Evolutionary conservation across 2,888 invertebrate species (phyloP).

Genomic region (Cephus rjabovi): DNA sequence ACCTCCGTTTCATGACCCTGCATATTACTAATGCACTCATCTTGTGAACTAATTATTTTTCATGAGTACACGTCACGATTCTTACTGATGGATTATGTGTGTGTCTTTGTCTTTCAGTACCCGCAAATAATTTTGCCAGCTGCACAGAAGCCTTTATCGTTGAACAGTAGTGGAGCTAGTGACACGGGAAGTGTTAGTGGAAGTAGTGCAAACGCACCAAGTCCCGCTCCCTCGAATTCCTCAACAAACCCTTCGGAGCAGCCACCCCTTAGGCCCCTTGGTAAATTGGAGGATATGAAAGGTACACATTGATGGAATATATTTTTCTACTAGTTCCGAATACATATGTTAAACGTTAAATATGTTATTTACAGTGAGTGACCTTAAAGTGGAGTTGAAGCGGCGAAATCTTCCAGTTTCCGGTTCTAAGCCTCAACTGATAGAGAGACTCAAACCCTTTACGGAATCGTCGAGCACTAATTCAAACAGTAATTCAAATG

Average conservation of each 20-base stretch:
- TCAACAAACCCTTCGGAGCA: constrained; percentile 60
- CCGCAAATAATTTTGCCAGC: constrained; percentile 86
- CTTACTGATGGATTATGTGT: not conserved
- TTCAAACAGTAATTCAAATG: constrained; percentile 54
- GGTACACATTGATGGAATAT: constrained; percentile 48
- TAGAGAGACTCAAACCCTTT: constrained; percentile 89
- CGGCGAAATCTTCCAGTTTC: constrained; percentile 94
- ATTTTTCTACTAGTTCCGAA: not conserved
- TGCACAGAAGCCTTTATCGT: constrained; percentile 71
- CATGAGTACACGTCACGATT: not conserved
- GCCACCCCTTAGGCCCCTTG: constrained; percentile 67
- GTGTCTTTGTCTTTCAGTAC: constrained; percentile 65
- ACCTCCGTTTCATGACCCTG: too few relatives aligned
- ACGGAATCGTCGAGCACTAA: constrained; percentile 62
- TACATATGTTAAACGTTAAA: not conserved
- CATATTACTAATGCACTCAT: too few relatives aligned
- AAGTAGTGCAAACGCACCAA: constrained; percentile 55
- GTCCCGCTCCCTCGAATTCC: constrained; percentile 57
- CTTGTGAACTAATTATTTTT: too few relatives aligned
- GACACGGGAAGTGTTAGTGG: constrained; percentile 63
- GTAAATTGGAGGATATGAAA: constrained; percentile 94
- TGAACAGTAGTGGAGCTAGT: constrained; percentile 60
- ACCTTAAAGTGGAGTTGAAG: constrained; percentile 93
- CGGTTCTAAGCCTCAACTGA: constrained; percentile 94
- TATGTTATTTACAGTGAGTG: constrained; percentile 74